Evolutionary conservation across 2,113 vertebrate genomes (phyloP).

Genomic region (Nannospalax galili): DNA sequence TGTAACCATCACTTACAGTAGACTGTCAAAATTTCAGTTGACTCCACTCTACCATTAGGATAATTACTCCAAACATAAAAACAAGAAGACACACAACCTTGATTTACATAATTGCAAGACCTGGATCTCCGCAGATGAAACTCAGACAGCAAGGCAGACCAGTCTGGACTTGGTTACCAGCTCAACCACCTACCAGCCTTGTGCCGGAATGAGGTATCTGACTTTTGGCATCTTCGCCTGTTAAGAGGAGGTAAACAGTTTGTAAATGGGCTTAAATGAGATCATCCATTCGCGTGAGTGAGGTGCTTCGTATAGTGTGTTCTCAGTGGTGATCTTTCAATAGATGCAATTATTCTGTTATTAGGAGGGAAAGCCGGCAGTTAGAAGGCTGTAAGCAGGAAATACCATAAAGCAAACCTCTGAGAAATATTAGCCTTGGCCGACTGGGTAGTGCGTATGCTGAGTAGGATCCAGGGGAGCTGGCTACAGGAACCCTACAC

Average conservation of each 20-base stretch:
- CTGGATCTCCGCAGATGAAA: background rate
- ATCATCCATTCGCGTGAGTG: rapidly evolving
- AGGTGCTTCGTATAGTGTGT: background rate
- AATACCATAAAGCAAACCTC: background rate
- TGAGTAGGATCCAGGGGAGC: too few relatives aligned
- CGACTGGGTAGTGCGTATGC: rapidly evolving
- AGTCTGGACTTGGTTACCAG: background rate
- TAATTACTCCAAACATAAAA: background rate
- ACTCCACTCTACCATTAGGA: background rate
- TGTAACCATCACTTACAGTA: background rate
- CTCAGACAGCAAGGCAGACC: too few relatives aligned
- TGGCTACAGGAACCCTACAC: rapidly evolving
- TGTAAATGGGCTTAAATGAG: background rate
- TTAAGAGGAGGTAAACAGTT: too few relatives aligned
- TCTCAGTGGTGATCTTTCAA: background rate
- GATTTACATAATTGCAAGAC: background rate
- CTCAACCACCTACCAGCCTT: rapidly evolving
- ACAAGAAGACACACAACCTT: background rate
- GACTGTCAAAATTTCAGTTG: background rate
- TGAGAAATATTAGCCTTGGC: rapidly evolving
- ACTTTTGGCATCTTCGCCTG: background rate
- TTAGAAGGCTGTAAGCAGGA: background rate
- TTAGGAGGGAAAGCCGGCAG: background rate
- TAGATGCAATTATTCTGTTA: background rate
- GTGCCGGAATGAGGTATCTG: background rate